These are phyloP conservation scores for Malachius bipustulatus DNA, from an alignment of 2,888 invertebrate genomes.

Conservation along the genomic window DNA sequence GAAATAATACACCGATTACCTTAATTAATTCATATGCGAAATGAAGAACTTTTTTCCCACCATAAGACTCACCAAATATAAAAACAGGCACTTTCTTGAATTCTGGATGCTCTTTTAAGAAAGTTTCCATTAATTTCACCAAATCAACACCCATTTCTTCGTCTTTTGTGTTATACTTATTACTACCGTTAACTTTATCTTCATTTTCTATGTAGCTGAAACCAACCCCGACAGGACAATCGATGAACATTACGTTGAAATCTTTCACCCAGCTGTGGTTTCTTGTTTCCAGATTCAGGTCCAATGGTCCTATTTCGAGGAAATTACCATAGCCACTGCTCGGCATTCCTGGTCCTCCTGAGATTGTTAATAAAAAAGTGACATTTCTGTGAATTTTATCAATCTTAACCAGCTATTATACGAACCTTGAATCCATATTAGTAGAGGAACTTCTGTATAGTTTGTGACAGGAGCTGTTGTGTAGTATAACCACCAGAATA, in stretches of 20 bases:
- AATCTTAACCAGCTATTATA: too few species aligned
- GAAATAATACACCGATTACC: too few species aligned
- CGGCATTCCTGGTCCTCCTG: conserved; percentile 53
- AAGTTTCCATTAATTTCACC: conserved; percentile 55
- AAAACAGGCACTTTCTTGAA: conserved; percentile 66
- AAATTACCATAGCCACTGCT: conserved; percentile 65
- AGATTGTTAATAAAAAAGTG: too few species aligned
- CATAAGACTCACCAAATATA: conserved; percentile 83
- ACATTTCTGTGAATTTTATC: too few species aligned
- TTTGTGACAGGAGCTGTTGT: conserved; percentile 43
- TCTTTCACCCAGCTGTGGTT: conserved; percentile 43
- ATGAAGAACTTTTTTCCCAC: conserved; percentile 85
- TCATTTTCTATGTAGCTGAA: conserved; percentile 67
- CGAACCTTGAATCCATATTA: conserved; percentile 87
- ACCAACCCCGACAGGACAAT: conserved; percentile 84
- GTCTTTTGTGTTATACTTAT: conserved; percentile 44
- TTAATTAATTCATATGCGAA: too few species aligned
- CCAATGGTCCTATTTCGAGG: conserved; percentile 26
- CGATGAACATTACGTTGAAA: conserved; percentile 69
- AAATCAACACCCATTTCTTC: conserved; percentile 63
- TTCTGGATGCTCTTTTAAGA: conserved; percentile 53
- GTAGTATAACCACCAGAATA: conserved; percentile 64
- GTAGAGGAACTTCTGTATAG: conserved; percentile 56
- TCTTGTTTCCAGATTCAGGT: conserved; percentile 35
- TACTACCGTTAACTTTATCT: conserved; percentile 39